phyloP scores from a whole-genome alignment of 2,797 vertebrate species.

The Carcharodon carcharias region DNA sequence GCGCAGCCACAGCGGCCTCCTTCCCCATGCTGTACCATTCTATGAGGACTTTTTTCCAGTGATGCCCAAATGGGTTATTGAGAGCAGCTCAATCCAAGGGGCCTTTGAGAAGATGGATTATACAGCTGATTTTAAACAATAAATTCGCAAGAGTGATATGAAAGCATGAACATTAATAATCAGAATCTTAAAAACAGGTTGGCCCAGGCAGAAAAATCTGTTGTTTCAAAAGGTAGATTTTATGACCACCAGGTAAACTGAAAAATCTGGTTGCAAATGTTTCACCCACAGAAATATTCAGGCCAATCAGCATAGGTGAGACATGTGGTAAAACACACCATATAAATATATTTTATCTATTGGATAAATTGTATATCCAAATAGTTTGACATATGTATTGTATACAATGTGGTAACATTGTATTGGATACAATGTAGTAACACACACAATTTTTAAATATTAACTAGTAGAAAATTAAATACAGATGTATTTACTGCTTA shows the following conservation, averaged over 20 bases:
- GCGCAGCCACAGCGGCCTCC: too few species aligned
- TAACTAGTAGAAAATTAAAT: not conserved
- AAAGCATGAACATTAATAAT: not conserved
- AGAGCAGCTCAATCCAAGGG: not conserved
- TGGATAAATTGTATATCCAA: not conserved
- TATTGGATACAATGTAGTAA: not conserved
- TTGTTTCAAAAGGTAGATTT: not conserved
- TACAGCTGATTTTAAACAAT: not conserved
- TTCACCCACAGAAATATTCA: not conserved
- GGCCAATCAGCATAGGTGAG: not conserved
- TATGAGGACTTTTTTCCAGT: not conserved
- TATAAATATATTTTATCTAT: not conserved
- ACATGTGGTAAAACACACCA: too few species aligned
- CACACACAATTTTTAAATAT: not conserved
- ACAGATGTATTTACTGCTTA: not conserved
- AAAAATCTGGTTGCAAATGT: not conserved
- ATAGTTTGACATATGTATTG: not conserved
- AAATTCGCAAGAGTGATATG: not conserved
- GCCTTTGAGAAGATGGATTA: not conserved
- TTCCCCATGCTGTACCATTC: too few species aligned
- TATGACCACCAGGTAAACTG: not conserved
- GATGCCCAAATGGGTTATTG: not conserved
- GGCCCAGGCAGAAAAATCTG: not conserved
- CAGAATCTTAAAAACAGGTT: not conserved
- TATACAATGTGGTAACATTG: not conserved